These are phyloP conservation scores for Dynastes hyllus DNA, from an alignment of 2,888 invertebrate genomes.

Conservation along the genomic window DNA sequence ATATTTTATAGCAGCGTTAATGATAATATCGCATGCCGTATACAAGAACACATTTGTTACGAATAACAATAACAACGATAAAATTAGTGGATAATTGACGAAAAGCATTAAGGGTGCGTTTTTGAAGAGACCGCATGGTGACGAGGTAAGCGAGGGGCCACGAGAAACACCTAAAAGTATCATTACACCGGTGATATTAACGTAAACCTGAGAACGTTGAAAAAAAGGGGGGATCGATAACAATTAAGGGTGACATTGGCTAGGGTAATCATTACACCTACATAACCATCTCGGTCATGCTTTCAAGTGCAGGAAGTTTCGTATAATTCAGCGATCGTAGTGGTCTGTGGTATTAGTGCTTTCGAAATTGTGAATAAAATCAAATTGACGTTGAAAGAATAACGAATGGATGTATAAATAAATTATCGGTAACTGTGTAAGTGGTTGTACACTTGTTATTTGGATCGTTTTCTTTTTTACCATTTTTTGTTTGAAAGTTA, in stretches of 20 bases:
- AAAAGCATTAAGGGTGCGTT: slow-evolving; percentile 20
- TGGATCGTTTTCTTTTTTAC: background rate
- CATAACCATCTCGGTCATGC: background rate
- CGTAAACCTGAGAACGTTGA: background rate
- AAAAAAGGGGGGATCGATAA: slow-evolving; percentile 30
- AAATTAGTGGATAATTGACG: slow-evolving; percentile 58
- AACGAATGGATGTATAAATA: slow-evolving; percentile 26
- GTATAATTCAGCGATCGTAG: no score
- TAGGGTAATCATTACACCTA: background rate
- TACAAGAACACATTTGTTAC: slow-evolving; percentile 53
- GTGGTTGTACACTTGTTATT: background rate
- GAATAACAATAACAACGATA: slow-evolving; percentile 58
- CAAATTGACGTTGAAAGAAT: slow-evolving; percentile 38
- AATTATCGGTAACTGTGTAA: background rate
- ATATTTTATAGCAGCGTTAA: slow-evolving; percentile 58
- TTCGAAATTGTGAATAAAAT: background rate
- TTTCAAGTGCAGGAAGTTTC: no score
- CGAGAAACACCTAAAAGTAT: slow-evolving; percentile 22
- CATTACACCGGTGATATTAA: slow-evolving; percentile 11
- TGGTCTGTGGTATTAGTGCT: background rate
- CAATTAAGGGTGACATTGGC: slow-evolving; percentile 40
- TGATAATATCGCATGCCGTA: slow-evolving; percentile 64
- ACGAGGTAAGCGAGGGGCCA: background rate
- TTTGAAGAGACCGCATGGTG: slow-evolving; percentile 24
- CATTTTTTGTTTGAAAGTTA: background rate